Base-by-base conservation (phyloP, 1,140 invertebrate species). In the Drosophila nigrodunni region DNA sequence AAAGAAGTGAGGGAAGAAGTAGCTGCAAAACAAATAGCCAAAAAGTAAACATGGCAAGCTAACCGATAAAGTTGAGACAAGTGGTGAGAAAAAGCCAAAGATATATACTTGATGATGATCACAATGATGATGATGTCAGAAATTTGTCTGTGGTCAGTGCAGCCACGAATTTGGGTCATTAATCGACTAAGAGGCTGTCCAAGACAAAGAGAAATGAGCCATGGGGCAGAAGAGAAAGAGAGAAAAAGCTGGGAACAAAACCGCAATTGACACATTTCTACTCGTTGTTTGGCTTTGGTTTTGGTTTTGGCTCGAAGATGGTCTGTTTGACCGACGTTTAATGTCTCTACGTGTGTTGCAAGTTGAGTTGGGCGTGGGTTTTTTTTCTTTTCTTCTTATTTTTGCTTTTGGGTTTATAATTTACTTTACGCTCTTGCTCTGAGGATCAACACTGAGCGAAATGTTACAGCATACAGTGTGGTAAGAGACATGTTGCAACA, bases 101-200 rank as follows among this genome's bases (percentile, higher is more conserved):
- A 25, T 18, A 60, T 30, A 30, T 30, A 30, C 25, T 30, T 30
- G 4, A 34, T 10, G 39, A 67, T 9, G n/a, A 41, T 49, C 41
- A 52, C 41, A 47, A 77, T 71, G 61, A 85, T 73, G 80, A 44
- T 34, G 50, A 78, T 80, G 78, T 7, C 65, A 21, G 37, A 43
- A 50, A 43, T 52, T 43, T 87, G 83, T 80, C 83, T 89, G 80
- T 89, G 83, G 83, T 89, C 85, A 83, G 83, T 77, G 62, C 61
- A 70, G 57, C 57, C 21, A 61, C 62, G 60, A 75, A 88, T 78
- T 75, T 88, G 61, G 85, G 85, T 88, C 85, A 88, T 89, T 85
- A 88, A 89, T 81, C 86, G 85, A 34, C 68, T 74, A 41, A 78
- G 71, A 74, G 81, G 68, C 47, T 54, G 50, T 8, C 46, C 49